Evolutionary conservation across 2,888 invertebrate genomes (phyloP).

Genomic region (Amblyjoppa fuscipennis): DNA sequence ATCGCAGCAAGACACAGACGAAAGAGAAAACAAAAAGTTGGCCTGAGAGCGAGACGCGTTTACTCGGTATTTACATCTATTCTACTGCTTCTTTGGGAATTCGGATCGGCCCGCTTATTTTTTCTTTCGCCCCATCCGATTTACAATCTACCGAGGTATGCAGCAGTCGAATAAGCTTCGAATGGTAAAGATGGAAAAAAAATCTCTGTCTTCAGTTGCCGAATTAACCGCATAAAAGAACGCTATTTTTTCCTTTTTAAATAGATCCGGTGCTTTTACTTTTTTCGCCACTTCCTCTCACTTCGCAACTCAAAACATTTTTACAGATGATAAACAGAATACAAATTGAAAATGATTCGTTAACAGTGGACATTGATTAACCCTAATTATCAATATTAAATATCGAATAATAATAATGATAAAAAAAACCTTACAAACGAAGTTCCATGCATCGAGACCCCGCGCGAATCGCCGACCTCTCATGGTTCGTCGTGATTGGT

Average conservation of each 20-base stretch:
- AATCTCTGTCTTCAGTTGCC: neutral
- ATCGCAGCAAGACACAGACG: neutral
- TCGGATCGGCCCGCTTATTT: neutral
- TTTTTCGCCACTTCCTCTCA: neutral
- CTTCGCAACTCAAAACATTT: neutral
- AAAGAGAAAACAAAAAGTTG: conserved; percentile 1
- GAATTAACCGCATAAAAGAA: neutral
- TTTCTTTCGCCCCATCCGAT: neutral
- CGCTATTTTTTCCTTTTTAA: neutral
- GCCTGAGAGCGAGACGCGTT: conserved; percentile 5
- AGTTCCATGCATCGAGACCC: neutral
- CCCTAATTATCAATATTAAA: conserved; percentile 25
- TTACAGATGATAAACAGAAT: conserved; percentile 4
- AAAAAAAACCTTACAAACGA: neutral
- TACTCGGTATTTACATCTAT: conserved; percentile 35
- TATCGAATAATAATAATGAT: neutral
- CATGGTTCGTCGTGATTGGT: conserved; percentile 28
- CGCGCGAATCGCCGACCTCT: too few species aligned
- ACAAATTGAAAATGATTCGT: conserved; percentile 8
- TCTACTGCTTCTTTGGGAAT: conserved; percentile 40
- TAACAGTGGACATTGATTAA: conserved; percentile 13
- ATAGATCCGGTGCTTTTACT: conserved; percentile 1
- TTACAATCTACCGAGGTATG: conserved; percentile 7
- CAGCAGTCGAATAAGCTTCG: neutral
- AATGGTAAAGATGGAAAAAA: neutral